Evolutionary conservation across 2,113 vertebrate species (phyloP), one percentile per base, ranked within the genome.

Genomic region (Lepus timidus): DNA sequence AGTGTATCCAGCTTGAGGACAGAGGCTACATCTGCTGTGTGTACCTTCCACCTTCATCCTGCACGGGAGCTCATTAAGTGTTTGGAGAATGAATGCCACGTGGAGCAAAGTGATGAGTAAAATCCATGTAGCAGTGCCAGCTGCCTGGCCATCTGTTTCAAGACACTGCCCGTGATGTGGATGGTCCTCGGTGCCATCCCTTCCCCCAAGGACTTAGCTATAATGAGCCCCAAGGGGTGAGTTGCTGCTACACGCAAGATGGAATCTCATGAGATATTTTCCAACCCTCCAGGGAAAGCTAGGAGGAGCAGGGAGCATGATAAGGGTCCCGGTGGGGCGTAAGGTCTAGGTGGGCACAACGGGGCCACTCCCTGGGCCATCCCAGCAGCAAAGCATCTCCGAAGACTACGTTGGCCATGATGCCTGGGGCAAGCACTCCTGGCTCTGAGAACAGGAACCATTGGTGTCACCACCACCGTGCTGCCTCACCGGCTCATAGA

Each of bases 381-480:
- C 55, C 17, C 36, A 12, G 27, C 23, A 29, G 44, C 22, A 75
- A 27, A 91, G 27, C 27, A 22, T 39, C 33, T 81, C 85, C 29
- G 39, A 51, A 51, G 14, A 23, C 16, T 4, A 67, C 55, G 16
- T 0, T 0, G 2, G 64, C 4, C 67, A 3, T 0, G 14, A 65
- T 33, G 20, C 44, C 55, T 22, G 51, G n/a, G 16, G 20, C 70
- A 64, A 68, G 36, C 5, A 25, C 27, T 82, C 17, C 22, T 11
- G 1, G 0, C 9, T 27, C 2, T 19, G 49, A 73, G 76, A 90
- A 22, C 4, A 22, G 79, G 25, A 96, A 67, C 61, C 87, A 85
- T 61, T 70, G 27, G 16, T 49, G 73, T 65, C 65, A 36, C 49
- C 36, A 79, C 16, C 36, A 79, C 16, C 36, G 20, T 76, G 19